A percentile compares a stretch with the other conserved stretches of the same genome.
These are phyloP conservation scores for Cephalopachus bancanus DNA, from an alignment of 2,797 vertebrate genomes.

Conservation along the genomic window DNA sequence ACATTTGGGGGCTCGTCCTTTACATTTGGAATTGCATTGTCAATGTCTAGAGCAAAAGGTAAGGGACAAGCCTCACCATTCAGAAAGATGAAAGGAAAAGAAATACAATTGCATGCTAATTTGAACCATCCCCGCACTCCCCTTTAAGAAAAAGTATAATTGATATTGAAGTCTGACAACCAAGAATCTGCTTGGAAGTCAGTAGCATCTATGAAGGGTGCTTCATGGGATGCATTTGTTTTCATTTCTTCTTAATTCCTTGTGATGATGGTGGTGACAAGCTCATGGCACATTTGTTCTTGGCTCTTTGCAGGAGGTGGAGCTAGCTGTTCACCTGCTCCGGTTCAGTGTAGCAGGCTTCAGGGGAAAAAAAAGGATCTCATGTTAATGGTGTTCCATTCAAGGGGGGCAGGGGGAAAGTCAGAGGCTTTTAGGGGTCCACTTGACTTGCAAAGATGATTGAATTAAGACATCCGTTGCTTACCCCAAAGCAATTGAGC, in stretches of 20 bases:
- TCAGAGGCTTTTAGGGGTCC: constrained; percentile 42
- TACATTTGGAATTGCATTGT: constrained; percentile 14
- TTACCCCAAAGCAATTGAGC: constrained; percentile 72
- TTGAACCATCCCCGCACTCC: neutral
- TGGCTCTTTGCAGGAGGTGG: neutral
- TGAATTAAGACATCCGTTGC: constrained; percentile 65
- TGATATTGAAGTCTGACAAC: constrained; percentile 44
- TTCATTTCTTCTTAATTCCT: constrained; percentile 73
- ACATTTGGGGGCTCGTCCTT: neutral
- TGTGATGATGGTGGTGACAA: constrained; percentile 57
- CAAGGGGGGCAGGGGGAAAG: neutral
- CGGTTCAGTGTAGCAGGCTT: neutral
- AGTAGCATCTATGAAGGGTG: constrained; percentile 17
- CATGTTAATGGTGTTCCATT: neutral
- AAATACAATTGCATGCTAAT: constrained; percentile 5
- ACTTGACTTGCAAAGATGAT: constrained; percentile 70
- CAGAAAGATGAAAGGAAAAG: constrained; percentile 40
- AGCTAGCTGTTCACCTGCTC: neutral
- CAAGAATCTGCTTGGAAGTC: constrained; percentile 53
- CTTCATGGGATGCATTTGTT: constrained; percentile 60
- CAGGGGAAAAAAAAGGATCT: constrained; percentile 46
- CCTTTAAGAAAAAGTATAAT: neutral
- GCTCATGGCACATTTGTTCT: constrained; percentile 61
- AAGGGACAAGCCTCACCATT: neutral
- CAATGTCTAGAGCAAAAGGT: neutral